A percentile compares a stretch with the other conserved stretches of the same genome.
phyloP scores from a whole-genome alignment of 1,140 invertebrate species.

The Aphis craccivora region DNA sequence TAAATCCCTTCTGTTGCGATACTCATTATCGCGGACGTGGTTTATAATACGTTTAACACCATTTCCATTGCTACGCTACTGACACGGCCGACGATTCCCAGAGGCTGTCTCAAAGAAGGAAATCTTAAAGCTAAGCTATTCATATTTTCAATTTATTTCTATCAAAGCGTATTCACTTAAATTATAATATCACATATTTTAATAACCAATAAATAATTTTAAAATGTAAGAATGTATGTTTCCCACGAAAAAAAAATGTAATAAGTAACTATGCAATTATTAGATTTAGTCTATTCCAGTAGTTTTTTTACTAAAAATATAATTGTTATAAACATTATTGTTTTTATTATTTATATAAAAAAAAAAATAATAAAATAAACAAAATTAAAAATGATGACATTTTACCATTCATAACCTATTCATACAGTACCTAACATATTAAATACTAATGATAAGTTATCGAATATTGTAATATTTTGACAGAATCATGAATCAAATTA shows the following conservation, averaged over 20 bases:
- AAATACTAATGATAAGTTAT: background rate
- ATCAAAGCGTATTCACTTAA: background rate
- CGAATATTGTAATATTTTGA: background rate
- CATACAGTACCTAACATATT: background rate
- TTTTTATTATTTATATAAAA: background rate
- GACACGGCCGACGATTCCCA: too few relatives aligned
- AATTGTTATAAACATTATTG: background rate
- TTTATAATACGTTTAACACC: constrained; percentile 33
- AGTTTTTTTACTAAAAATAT: background rate
- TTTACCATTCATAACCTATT: background rate
- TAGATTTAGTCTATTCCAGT: background rate
- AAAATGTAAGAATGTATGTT: background rate
- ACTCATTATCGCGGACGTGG: constrained; percentile 50
- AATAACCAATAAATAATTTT: background rate
- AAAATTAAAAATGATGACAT: background rate
- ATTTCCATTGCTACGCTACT: background rate
- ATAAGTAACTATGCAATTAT: background rate
- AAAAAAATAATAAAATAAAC: background rate
- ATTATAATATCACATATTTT: background rate
- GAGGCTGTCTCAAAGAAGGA: background rate
- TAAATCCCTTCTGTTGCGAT: constrained; percentile 41
- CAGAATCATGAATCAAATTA: background rate
- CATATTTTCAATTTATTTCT: constrained; percentile 17
- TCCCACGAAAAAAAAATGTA: background rate
- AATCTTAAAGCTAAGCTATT: constrained; percentile 29